Evolutionary conservation across 2,113 vertebrate species (phyloP).

Genomic region (Amia ocellicauda): DNA sequence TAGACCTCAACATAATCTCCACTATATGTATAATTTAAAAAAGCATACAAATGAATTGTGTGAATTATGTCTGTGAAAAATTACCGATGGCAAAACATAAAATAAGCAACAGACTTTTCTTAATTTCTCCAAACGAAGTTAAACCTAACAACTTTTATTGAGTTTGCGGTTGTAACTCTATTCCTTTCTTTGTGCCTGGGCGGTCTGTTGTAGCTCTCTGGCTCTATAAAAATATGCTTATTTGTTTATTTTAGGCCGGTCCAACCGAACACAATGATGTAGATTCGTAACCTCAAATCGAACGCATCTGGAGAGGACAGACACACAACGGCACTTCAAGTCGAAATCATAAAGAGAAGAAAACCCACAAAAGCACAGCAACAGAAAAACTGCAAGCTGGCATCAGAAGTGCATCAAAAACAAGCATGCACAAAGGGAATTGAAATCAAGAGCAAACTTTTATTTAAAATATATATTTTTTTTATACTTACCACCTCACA

Average conservation of each 20-base stretch:
- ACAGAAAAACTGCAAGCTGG: neutral
- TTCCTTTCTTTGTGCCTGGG: neutral
- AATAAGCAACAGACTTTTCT: no score
- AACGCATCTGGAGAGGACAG: neutral
- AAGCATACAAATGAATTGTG: no score
- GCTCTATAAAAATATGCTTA: constrained; percentile 10
- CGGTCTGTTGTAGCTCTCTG: neutral
- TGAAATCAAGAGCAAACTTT: neutral
- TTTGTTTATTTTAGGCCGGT: constrained; percentile 12
- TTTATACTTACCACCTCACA: constrained; percentile 13
- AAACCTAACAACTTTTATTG: neutral
- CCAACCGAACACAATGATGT: neutral
- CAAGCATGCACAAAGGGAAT: constrained; percentile 1
- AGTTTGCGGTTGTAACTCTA: neutral
- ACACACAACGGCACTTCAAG: neutral
- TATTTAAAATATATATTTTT: no score
- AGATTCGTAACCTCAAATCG: neutral
- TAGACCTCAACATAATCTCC: no score
- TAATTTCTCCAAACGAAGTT: no score
- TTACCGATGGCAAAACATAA: no score
- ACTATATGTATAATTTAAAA: no score
- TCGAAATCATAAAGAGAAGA: constrained; percentile 1
- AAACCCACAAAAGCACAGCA: constrained; percentile 2
- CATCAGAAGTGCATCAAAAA: neutral
- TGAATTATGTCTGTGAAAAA: no score